Percentiles rank a stretch among this genome's conserved stretches.
These are phyloP conservation scores for Girardinus metallicus DNA, from an alignment of 2,797 vertebrate species.

Conservation along the genomic window DNA sequence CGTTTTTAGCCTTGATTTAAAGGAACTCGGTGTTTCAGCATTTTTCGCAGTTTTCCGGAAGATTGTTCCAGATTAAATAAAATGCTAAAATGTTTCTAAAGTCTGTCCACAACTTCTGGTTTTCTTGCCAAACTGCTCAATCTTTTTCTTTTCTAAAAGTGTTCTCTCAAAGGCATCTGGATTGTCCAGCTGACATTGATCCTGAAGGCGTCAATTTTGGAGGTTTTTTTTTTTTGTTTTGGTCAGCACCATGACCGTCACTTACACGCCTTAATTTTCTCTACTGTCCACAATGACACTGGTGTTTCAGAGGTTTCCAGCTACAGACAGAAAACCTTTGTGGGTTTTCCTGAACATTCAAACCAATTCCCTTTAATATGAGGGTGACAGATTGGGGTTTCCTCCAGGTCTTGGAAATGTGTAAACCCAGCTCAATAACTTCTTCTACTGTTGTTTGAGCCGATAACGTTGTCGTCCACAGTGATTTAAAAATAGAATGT, in stretches of 20 bases:
- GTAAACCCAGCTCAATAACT: background rate
- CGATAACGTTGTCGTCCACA: too few relatives aligned
- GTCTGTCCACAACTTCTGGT: background rate
- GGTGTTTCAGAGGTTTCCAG: background rate
- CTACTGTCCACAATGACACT: background rate
- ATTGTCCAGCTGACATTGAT: background rate
- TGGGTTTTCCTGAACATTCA: background rate
- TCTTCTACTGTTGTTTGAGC: background rate
- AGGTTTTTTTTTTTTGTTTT: background rate
- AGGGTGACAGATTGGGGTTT: background rate
- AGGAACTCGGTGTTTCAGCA: background rate
- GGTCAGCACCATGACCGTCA: background rate
- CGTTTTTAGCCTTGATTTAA: background rate
- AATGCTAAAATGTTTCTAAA: background rate
- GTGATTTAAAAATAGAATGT: too few relatives aligned
- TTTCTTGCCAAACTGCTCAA: background rate
- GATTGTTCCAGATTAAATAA: background rate
- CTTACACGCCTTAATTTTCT: background rate
- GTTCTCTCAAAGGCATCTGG: background rate
- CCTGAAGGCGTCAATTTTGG: background rate
- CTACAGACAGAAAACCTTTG: background rate
- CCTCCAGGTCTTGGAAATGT: background rate
- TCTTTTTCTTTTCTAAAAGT: background rate
- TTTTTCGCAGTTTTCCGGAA: background rate
- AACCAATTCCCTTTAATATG: background rate